Evolutionary conservation across 1,140 invertebrate genomes (phyloP), one percentile per base, ranked within the genome.

Genomic region (Drosophila leontia): DNA sequence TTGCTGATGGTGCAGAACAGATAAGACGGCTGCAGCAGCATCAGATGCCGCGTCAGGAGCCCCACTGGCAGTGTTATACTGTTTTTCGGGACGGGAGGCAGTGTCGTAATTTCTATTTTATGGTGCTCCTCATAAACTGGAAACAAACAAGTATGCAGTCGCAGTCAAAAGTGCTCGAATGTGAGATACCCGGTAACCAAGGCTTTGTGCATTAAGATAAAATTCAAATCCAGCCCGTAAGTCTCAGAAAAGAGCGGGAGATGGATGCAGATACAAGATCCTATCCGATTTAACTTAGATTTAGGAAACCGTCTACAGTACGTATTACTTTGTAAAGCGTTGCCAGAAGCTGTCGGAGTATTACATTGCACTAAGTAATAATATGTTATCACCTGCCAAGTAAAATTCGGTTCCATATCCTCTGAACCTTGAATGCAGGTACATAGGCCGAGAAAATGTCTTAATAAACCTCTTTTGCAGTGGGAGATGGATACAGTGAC

Each of bases 41-140:
- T 84, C 64, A 65, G 64, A 48, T 48, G 26, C 26, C 64, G 64
- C 5, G 35, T 5, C 44, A 53, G 44, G 51, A 60, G 60, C 62
- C 63, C 60, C 19, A 23, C 57, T 64, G 53, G 48, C 62, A 47
- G 35, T 69, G 50, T 51, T 77, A 75, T 55, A 75, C 51, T 35
- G 58, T 29, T 48, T 72, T 72, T 76, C 32, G 55, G 32, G 32
- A 17, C n/a, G 64, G 42, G 41, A 44, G 23, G 37, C 64, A 75
- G 58, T 82, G 83, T 80, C 71, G 82, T 71, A 80, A 80, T 78
- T 88, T 88, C 39, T 29, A 59, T 60, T 55, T 80, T 51, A 77
- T 82, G 75, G 60, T 29, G 35, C 26, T 32, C 11, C 23, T 47
- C 23, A 37, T 7, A 37, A 44, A 35, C 23, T 19, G 44, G 11